phyloP scores from a whole-genome alignment of 2,113 vertebrate species.

The Paradisaea rubra region DNA sequence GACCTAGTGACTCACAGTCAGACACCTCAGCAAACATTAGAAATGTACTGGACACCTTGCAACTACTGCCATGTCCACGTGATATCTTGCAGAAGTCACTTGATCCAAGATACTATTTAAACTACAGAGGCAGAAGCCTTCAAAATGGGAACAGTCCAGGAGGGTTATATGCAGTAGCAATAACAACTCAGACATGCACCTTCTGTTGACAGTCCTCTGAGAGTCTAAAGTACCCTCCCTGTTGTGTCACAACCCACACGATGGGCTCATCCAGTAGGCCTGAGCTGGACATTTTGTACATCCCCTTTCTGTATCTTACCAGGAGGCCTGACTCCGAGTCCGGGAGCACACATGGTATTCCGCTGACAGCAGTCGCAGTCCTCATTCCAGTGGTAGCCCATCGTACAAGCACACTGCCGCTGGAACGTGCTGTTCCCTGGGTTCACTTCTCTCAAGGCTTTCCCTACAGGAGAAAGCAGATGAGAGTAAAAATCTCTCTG shows the following conservation, averaged over 20 bases:
- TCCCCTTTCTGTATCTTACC: slow-evolving; percentile 39
- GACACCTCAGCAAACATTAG: neutral
- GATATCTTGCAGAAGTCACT: neutral
- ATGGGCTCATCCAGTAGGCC: neutral
- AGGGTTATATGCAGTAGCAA: neutral
- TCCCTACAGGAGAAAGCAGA: slow-evolving; percentile 68
- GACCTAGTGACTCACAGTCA: neutral
- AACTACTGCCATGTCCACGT: neutral
- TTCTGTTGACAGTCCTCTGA: neutral
- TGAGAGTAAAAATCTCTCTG: neutral
- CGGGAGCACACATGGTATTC: slow-evolving; percentile 76
- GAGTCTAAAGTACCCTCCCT: neutral
- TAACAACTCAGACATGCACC: neutral
- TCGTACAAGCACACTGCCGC: slow-evolving; percentile 78
- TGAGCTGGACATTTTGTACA: neutral
- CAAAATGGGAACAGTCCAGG: neutral
- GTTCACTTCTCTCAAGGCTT: slow-evolving; percentile 75
- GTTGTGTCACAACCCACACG: fast-evolving
- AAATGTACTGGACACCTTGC: neutral
- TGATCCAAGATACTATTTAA: neutral
- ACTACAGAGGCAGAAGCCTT: neutral
- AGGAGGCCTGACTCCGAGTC: slow-evolving; percentile 72
- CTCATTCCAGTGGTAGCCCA: slow-evolving; percentile 80
- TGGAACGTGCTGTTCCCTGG: slow-evolving; percentile 74
- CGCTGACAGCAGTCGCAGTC: slow-evolving; percentile 86